phyloP scores from a whole-genome alignment of 2,113 vertebrate genomes.

The Mastomys coucha region DNA sequence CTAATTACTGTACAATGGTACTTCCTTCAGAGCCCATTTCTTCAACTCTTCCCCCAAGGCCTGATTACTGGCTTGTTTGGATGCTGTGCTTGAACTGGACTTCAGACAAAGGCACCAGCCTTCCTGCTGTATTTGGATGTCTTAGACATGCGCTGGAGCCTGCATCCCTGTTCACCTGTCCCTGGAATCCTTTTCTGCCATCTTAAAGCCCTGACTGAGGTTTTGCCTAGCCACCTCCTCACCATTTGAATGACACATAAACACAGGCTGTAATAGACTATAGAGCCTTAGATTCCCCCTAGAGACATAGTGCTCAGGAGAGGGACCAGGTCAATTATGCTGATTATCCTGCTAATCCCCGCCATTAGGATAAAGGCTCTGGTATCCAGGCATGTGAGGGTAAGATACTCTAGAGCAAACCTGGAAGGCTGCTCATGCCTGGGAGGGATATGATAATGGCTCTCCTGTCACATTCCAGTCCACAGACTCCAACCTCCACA shows the following conservation, averaged over 20 bases:
- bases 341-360: constrained; percentile 61
- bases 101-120: neutral
- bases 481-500: neutral
- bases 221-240: neutral
- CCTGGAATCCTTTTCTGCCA: neutral
- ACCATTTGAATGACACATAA: constrained; percentile 29
- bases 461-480: neutral
- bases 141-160: neutral
- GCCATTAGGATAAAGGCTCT: neutral
- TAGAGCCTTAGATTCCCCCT: constrained; percentile 25
- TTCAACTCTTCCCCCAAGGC: neutral
- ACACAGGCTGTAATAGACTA: constrained; percentile 1
- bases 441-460: neutral
- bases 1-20: neutral
- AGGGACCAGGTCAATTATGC: constrained; percentile 50
- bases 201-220: neutral
- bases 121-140: neutral
- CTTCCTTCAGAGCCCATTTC: neutral
- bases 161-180: neutral
- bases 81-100: neutral
- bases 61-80: neutral
- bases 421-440: neutral
- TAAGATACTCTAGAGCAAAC: neutral
- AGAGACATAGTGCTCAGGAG: neutral
- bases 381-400: neutral